Conservation (phyloP, 2,888 invertebrate species). For the Morinoia aosen region DNA sequence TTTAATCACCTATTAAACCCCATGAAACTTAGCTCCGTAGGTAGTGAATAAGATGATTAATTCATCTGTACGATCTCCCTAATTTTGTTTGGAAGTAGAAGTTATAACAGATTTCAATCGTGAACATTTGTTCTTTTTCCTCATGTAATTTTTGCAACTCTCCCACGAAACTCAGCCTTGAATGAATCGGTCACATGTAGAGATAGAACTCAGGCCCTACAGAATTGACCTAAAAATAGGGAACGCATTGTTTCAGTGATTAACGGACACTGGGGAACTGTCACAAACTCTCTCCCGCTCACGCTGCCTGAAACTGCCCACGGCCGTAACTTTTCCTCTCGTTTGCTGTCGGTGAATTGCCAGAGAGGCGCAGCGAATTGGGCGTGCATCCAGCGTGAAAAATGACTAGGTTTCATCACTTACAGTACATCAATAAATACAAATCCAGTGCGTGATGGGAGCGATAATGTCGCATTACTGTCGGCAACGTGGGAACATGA, state of each 20-base stretch:
- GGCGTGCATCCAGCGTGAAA: background rate
- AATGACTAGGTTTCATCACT: background rate
- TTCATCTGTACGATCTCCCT: too few species aligned
- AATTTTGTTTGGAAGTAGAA: background rate
- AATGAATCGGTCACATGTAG: background rate
- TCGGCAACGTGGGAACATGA: background rate
- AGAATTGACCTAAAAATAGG: background rate
- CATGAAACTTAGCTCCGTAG: too few species aligned
- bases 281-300: background rate
- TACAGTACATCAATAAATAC: background rate
- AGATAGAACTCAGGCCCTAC: background rate
- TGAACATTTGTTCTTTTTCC: background rate
- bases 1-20: too few species aligned
- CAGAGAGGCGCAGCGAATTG: background rate
- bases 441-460: background rate
- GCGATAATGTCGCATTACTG: background rate
- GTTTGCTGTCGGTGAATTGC: background rate
- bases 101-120: too few species aligned
- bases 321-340: background rate
- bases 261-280: background rate
- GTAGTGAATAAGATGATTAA: too few species aligned
- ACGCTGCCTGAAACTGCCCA: background rate
- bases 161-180: background rate
- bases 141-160: background rate
- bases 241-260: background rate